Evolutionary conservation across 2,888 invertebrate species (phyloP).

Genomic region (Callyntrura guangdongensis): DNA sequence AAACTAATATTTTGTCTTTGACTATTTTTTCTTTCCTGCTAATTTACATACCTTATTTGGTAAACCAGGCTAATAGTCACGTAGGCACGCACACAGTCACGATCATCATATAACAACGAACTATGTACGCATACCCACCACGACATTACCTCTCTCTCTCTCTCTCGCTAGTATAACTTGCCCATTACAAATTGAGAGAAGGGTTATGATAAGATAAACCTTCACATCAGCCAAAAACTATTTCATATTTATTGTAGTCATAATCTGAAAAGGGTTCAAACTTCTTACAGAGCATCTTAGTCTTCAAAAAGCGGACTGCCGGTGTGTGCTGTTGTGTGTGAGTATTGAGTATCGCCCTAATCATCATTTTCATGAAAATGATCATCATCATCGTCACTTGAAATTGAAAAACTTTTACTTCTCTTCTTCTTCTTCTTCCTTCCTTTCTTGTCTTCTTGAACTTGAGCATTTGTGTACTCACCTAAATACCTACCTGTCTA

Average conservation of each 20-base stretch:
- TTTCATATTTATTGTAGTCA: no score
- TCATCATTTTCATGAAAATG: not conserved
- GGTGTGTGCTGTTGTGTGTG: not conserved
- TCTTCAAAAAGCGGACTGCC: not conserved
- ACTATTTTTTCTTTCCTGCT: not conserved
- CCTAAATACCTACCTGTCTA: not conserved
- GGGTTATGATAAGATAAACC: not conserved
- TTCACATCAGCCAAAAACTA: not conserved
- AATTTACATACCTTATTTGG: conserved; percentile 47
- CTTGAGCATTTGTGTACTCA: conserved; percentile 15
- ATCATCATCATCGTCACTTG: not conserved
- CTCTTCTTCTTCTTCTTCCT: not conserved
- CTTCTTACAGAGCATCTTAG: not conserved
- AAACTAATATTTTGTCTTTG: not conserved
- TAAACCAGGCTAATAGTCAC: conserved; percentile 47
- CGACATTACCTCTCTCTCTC: not conserved
- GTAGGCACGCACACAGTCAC: conserved; percentile 35
- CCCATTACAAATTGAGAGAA: no score
- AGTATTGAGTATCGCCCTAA: no score
- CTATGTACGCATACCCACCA: not conserved
- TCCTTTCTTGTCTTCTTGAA: not conserved
- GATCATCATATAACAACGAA: conserved; percentile 9
- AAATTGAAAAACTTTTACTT: conserved; percentile 14
- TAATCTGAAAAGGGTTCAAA: no score
- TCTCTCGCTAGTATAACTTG: no score